Evolutionary conservation across 2,797 vertebrate species (phyloP), one percentile per base, ranked within the genome.

Genomic region (Margarornis squamiger): DNA sequence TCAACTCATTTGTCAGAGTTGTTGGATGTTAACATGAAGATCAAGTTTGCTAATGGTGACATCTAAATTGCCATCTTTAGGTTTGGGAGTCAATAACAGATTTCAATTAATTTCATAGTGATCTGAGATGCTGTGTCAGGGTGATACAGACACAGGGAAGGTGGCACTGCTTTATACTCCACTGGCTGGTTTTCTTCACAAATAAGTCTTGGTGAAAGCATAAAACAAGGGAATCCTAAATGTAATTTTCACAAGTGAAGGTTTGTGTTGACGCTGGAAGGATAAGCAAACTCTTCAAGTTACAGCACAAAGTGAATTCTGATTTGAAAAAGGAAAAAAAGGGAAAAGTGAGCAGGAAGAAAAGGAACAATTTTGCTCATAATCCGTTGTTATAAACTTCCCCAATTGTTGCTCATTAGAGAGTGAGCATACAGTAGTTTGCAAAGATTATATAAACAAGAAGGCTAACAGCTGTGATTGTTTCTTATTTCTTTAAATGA

Each of bases 1-100:
- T 91, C 91, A 93, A 95, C 93, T 93, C 92, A 83, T 95, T 96
- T 96, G 95, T 96, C 92, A 93, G n/a, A 86, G 32, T 45, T 95
- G 93, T 92, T 96, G 91, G 76, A 91, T 2, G 90, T 93, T 96
- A 92, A 79, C 84, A 62, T 74, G 71, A 92, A 92, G 68, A 83
- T 83, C 81, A 72, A 9, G 75, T 86, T 77, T 38, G 84, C 65
- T 85, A 90, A 93, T 6, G 51, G 36, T 97, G 94, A 86, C 41
- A 51, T 83, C 65, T 91, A 77, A 95, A 93, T 89, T 94, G 87
- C 87, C 82, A 77, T 90, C 79, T 97, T 96, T 95, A 80, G 78
- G 36, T 88, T 93, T 94, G 61, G 36, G 84, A 95, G 76, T 93
- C 85, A 88, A 62, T 95, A 92, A 86, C 65, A 89, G 73, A 76